phyloP scores from a whole-genome alignment of 2,113 vertebrate species.

The Anhinga anhinga region DNA sequence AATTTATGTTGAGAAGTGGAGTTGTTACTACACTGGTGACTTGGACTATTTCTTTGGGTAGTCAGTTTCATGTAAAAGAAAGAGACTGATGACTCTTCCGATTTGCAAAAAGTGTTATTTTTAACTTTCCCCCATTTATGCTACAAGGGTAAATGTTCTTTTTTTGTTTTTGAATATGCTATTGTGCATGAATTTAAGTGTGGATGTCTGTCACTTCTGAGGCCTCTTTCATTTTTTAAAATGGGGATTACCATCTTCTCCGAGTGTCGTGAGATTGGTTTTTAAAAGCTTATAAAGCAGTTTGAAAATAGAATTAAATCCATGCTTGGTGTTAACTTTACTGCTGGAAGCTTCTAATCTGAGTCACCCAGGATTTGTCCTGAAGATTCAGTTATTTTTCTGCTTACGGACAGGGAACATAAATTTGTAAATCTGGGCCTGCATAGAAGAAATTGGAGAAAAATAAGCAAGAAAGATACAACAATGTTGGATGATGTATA shows the following conservation, averaged over 20 bases:
- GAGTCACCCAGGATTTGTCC: conserved; percentile 43
- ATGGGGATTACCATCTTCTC: not conserved
- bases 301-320: conserved; percentile 17
- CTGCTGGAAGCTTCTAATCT: conserved; percentile 13
- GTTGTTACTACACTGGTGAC: not conserved
- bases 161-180: not conserved
- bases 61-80: not conserved
- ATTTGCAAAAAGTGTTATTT: not conserved
- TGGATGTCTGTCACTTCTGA: not conserved
- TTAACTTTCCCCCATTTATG: not conserved
- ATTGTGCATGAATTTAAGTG: not conserved
- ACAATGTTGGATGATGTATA: not conserved
- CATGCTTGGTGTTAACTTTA: not conserved
- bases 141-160: not conserved
- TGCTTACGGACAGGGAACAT: conserved; percentile 36
- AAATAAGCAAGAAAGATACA: conserved; percentile 30
- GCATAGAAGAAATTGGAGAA: conserved; percentile 57
- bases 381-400: conserved; percentile 57
- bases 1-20: not conserved
- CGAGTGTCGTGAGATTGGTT: not conserved
- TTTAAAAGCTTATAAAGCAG: not conserved
- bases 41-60: not conserved
- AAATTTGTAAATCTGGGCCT: conserved; percentile 51
- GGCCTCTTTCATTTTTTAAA: not conserved
- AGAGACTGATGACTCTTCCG: not conserved